Conservation (phyloP, 2,888 invertebrate species). For the Drepana falcataria region DNA sequence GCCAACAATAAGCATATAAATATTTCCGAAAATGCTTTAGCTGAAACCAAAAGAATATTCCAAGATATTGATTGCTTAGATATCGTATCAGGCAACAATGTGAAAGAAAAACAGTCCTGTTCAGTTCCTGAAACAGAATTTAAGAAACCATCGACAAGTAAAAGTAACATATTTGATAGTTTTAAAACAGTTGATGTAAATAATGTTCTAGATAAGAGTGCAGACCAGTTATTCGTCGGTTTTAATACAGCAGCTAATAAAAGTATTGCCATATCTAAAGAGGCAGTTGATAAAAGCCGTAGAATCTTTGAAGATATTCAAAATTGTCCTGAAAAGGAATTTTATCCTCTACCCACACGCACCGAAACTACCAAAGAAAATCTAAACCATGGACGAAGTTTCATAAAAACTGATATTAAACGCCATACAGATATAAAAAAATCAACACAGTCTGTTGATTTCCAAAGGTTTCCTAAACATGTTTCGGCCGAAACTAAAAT, state of each 20-base stretch:
- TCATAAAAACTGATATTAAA: constrained; percentile 8
- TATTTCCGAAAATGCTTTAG: constrained; percentile 35
- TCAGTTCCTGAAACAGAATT: neutral
- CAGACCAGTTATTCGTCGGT: constrained; percentile 16
- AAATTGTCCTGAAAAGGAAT: constrained; percentile 1
- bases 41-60: constrained; percentile 36
- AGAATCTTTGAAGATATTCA: constrained; percentile 33
- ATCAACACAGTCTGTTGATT: constrained; percentile 9
- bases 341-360: neutral
- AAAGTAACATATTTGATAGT: neutral
- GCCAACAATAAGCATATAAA: constrained; percentile 36
- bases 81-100: neutral
- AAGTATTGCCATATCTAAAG: constrained; percentile 40
- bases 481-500: constrained; percentile 21
- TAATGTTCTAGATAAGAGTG: constrained; percentile 4
- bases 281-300: constrained; percentile 34
- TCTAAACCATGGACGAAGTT: neutral
- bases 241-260: constrained; percentile 59
- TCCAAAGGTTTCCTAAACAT: constrained; percentile 20
- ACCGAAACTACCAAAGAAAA: neutral
- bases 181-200: neutral
- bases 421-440: constrained; percentile 3
- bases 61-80: constrained; percentile 23
- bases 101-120: neutral
- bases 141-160: constrained; percentile 1